Evolutionary conservation across 2,797 vertebrate species (phyloP).

Genomic region (Columba guinea): DNA sequence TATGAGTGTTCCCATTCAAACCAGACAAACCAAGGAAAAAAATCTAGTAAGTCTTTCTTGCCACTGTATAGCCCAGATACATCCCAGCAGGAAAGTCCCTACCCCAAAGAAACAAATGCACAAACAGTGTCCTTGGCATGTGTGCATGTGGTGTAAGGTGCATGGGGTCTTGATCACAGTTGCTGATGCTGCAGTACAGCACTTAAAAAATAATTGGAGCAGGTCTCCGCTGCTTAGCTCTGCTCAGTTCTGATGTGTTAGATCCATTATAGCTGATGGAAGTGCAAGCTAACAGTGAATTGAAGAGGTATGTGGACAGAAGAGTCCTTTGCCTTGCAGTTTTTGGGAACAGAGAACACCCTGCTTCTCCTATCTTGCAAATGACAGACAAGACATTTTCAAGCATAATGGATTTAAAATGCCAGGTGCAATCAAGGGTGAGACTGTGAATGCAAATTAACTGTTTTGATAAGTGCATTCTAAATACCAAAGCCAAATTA

Average conservation of each 20-base stretch:
- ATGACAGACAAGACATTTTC: background rate
- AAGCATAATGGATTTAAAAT: constrained; percentile 6
- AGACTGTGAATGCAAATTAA: constrained; percentile 21
- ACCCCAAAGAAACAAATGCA: fast-evolving
- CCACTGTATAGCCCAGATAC: background rate
- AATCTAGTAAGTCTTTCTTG: background rate
- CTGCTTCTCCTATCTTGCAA: background rate
- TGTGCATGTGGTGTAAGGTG: background rate
- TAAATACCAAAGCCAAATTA: constrained; percentile 6
- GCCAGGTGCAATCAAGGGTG: background rate
- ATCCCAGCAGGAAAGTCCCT: background rate
- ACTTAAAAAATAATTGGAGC: background rate
- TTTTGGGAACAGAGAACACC: background rate
- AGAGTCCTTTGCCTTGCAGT: background rate
- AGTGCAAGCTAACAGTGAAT: background rate
- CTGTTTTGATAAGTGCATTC: background rate
- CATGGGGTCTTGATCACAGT: fast-evolving
- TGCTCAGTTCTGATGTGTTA: background rate
- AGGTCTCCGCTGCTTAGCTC: background rate
- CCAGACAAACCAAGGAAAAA: background rate
- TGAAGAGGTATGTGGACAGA: background rate
- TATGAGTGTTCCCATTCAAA: background rate
- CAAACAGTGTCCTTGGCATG: background rate
- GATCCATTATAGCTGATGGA: background rate
- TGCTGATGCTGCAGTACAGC: background rate